Evolutionary conservation across 1,140 invertebrate species (phyloP).

Genomic region (Meloidogyne exigua): DNA sequence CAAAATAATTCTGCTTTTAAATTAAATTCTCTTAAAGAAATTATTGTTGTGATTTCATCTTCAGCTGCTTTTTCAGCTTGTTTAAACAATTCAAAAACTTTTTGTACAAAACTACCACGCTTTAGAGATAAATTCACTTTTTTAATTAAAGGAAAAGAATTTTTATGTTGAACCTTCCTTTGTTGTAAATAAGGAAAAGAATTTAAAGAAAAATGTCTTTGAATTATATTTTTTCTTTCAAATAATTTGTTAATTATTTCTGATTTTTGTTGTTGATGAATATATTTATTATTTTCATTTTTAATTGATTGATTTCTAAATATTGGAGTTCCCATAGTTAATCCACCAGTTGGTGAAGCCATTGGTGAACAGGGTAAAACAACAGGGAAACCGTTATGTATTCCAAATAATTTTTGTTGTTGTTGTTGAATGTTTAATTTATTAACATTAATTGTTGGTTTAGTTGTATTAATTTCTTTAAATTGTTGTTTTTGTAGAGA

Average conservation of each 20-base stretch:
- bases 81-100: constrained; percentile 41
- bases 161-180: neutral
- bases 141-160: constrained; percentile 27
- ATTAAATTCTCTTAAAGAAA: constrained; percentile 42
- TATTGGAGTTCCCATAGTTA: constrained; percentile 20
- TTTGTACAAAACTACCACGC: constrained; percentile 30
- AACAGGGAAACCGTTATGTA: constrained; percentile 7
- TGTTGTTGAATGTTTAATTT: neutral
- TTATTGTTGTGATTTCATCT: neutral
- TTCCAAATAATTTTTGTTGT: neutral
- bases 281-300: constrained; percentile 1
- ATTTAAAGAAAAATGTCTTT: constrained; percentile 3
- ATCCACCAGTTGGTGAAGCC: constrained; percentile 7
- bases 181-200: neutral
- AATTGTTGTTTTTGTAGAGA: neutral
- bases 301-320: neutral
- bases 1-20: constrained; percentile 56
- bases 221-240: neutral
- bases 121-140: constrained; percentile 28
- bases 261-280: neutral
- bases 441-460: neutral
- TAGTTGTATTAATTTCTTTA: neutral
- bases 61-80: constrained; percentile 3
- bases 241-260: constrained; percentile 6
- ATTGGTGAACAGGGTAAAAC: constrained; percentile 1